Evolutionary conservation across 2,888 invertebrate species (phyloP).

Genomic region (Eudemis profundana): DNA sequence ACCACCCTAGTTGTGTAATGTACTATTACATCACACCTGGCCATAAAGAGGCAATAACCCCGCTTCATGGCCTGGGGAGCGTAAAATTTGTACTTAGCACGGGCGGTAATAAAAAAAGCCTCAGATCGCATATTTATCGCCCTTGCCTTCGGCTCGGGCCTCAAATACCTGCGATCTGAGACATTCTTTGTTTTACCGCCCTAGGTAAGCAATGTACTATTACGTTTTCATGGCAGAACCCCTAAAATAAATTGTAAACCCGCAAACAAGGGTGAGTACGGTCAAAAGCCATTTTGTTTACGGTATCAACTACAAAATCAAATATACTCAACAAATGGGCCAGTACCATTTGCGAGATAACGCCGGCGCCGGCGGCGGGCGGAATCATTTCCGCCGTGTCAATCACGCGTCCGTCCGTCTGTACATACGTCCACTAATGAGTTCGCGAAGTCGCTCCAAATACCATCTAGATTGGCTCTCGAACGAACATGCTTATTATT

Average conservation of each 20-base stretch:
- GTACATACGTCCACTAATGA: conserved; percentile 76
- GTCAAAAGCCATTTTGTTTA: conserved; percentile 52
- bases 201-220: too few relatives aligned
- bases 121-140: too few relatives aligned
- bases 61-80: too few relatives aligned
- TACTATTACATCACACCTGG: too few relatives aligned
- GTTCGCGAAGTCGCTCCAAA: conserved; percentile 62
- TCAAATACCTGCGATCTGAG: too few relatives aligned
- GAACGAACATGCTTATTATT: conserved; percentile 17
- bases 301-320: conserved; percentile 66
- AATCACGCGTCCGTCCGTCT: conserved; percentile 75
- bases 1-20: too few relatives aligned
- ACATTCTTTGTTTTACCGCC: too few relatives aligned
- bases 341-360: conserved; percentile 71
- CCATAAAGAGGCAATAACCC: too few relatives aligned
- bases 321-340: conserved; percentile 72
- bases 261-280: conserved; percentile 28
- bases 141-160: too few relatives aligned
- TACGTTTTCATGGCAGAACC: conserved; percentile 1
- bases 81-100: too few relatives aligned
- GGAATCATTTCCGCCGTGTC: conserved; percentile 82
- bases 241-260: conserved; percentile 3
- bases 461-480: conserved; percentile 43
- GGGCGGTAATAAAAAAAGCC: too few relatives aligned
- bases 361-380: conserved; percentile 66